Evolutionary conservation across 2,113 vertebrate genomes (phyloP), one percentile per base, ranked within the genome.

Genomic region (Capreolus pygargus): DNA sequence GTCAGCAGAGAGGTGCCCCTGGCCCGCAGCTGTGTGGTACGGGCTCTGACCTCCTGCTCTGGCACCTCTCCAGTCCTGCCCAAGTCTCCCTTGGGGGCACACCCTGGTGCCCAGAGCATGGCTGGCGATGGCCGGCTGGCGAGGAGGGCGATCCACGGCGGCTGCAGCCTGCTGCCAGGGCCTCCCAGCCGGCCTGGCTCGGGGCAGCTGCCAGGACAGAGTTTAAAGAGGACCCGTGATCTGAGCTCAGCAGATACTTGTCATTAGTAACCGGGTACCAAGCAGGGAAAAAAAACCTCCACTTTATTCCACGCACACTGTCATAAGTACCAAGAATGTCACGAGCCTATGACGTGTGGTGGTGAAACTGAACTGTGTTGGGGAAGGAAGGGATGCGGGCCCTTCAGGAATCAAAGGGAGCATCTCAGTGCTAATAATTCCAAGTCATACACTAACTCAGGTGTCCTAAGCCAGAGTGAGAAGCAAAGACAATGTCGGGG

Each of bases 11-110:
- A 52, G 57, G n/a, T 6, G 78, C 4, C 25, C 3, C 74, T 76
- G 74, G 39, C 74, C 39, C 2, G 7, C 5, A 0, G 10, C 1
- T 1, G 1, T 9, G 39, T 15, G 16, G 11, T 50, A 9, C 1
- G 15, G 39, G 14, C 17, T 45, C 39, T 2, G 2, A 14, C 28
- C 30, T 13, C 55, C 70, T 19, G 19, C 61, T 11, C 8, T 15
- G 36, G 50, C 39, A 2, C 54, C 81, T 57, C 50, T 55, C 30
- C 52, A 47, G 7, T 47, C 43, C 43, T 79, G 27, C 76, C 76
- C 25, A 16, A 30, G 30, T 6, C 27, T 6, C n/a, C 33, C 25
- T 45, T 39, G 11, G 7, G 45, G 27, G 36, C 21, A 74, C 12
- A 25, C 36, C 13, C 67, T 74, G 67, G 67, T 74, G 67, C 47